Evolutionary conservation across 2,113 vertebrate genomes (phyloP), one percentile per base, ranked within the genome.

Genomic region (Tragelaphus scriptus): DNA sequence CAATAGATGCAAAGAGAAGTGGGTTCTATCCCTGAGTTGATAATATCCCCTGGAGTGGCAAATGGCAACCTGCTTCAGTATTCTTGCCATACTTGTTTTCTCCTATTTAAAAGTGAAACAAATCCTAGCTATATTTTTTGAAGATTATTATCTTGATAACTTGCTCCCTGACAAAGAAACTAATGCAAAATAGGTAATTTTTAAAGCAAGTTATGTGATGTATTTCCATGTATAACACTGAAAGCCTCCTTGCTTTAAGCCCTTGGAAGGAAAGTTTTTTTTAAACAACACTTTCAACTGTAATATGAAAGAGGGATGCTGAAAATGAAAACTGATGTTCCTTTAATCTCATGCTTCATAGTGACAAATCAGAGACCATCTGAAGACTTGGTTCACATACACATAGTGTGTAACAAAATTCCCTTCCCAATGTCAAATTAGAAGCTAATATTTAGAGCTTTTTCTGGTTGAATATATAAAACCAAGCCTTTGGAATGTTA

Each of bases 151-250:
- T 59, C 51, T 86, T 90, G 63, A 92, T 85, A 55, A 77, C 26
- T 92, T 95, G 21, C 26, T 92, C 26, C 89, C 59, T 56, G n/a
- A 59, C 32, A 30, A 11, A 94, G 15, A 96, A 98, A 56, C 44
- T 91, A 6, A 68, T 89, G 23, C 65, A 80, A 91, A 97, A 93
- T 32, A 80, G 3, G 12, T 94, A 12, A 88, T 85, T 91, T 95
- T 82, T 77, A 90, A 97, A 94, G 75, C 19, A 95, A 94, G 5
- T 63, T 88, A 75, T 93, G 94, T 92, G 61, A 21, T 97, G 17
- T 87, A 71, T 90, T 91, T 58, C 49, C 28, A 21, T 82, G n/a
- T 80, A 14, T 92, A 55, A 85, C 53, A 13, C 25, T 91, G 53
- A 88, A 95, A 95, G 3, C 36, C 26, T 77, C 68, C 32, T 88